Evolutionary conservation across 2,113 vertebrate species (phyloP), one percentile per base, ranked within the genome.

Genomic region (Sigmodon hispidus): DNA sequence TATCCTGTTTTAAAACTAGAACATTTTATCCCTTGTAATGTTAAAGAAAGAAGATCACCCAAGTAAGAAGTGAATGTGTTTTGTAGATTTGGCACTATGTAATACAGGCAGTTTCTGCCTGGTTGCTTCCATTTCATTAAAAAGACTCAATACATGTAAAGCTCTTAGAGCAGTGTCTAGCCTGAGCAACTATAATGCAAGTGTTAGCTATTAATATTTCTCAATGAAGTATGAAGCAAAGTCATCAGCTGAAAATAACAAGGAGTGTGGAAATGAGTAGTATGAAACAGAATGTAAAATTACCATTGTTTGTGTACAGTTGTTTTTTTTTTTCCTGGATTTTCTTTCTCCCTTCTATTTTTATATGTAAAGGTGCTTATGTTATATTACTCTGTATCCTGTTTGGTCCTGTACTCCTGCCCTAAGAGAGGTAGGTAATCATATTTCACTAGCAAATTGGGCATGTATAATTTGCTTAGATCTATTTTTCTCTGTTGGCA

Each of bases 61-160:
- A 89, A 76, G 19, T 48, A 75, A 87, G 67, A 75, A 96, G 15
- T 16, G 70, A 94, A 87, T 40, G n/a, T 75, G 12, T 85, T 77
- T 86, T 94, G 43, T 86, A 77, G 81, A 73, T 86, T 93, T 89
- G 55, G 45, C 10, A 34, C 92, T 79, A 61, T 89, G 43, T 79
- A 92, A 57, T 84, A 81, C 21, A 95, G 36, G 26, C 26, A 91
- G 59, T 85, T 96, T 97, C 87, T 88, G 89, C 91, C 84, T 88
- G 93, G 91, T 85, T 93, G 63, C 91, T 90, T 94, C 91, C n/a
- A 70, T 96, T 96, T 88, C 77, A 88, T 91, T 95, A 93, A 97
- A 97, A 96, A 90, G 34, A 87, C 57, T 93, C 94, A 95, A 84
- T 89, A 65, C 89, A 93, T 87, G 59, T 91, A 93, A 96, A 96